Evolutionary conservation across 2,113 vertebrate species (phyloP), one percentile per base, ranked within the genome.

Genomic region (Chelonoidis abingdonii): DNA sequence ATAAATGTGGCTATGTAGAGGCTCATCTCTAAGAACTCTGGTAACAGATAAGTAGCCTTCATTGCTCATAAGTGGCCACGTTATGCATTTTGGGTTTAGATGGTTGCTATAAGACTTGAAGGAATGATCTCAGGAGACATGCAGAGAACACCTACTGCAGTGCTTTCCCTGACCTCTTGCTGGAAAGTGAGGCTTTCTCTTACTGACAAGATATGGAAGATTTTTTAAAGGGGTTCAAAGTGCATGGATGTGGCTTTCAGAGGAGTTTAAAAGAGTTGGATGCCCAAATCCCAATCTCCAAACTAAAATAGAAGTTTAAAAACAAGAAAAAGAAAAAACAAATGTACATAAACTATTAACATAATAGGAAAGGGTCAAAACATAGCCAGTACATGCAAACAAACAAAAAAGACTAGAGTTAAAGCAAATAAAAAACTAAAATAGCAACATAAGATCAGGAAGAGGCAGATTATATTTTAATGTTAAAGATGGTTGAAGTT

Each of bases 301-400:
- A 19, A 35, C 82, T 87, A n/a, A 57, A 96, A 96, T 6, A 80
- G 38, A 92, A 95, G 88, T 81, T 80, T 57, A 72, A 78, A 75
- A 75, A 41, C 38, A 75, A 85, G 92, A 29, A 92, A 94, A 87
- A 93, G 65, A 8, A 80, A 89, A 91, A 1, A 29, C 7, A 38
- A 38, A 41, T 22, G 21, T 10, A 41, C 84, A 52, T 8, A 83
- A 86, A 94, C 76, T 78, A 81, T 41, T 21, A 75, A 44, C 5
- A 75, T 27, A 92, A 91, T 80, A 83, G 94, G 72, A 41, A 65
- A 35, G 95, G 94, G 93, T 94, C 94, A 97, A 97, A 97, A 96
- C 50, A 87, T 54, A 84, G 88, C 31, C 65, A 88, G 75, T 79
- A 88, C 53, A 24, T 80, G 8, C 17, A 31, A 89, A 92, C 17